phyloP scores from a whole-genome alignment of 2,113 vertebrate species.

The Atherinomorus stipes region DNA sequence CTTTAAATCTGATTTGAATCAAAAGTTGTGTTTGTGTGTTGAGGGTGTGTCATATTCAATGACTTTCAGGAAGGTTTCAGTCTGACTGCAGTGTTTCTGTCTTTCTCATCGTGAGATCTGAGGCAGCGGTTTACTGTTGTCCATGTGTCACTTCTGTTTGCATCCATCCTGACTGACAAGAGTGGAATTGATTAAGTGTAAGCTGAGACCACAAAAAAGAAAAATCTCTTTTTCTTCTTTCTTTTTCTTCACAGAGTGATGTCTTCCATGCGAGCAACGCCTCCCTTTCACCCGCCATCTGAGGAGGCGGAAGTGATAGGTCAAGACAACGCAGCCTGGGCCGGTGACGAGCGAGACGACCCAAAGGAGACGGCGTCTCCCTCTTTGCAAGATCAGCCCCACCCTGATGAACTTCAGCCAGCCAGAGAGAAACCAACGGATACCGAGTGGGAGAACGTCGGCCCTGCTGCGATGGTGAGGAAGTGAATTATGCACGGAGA shows the following conservation, averaged over 20 bases:
- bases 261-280: slow-evolving; percentile 95
- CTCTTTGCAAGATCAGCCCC: slow-evolving; percentile 85
- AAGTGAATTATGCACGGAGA: slow-evolving; percentile 16
- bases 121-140: not conserved
- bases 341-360: slow-evolving; percentile 86
- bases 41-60: not conserved
- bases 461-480: slow-evolving; percentile 91
- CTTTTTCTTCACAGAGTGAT: slow-evolving; percentile 87
- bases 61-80: slow-evolving; percentile 1
- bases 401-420: slow-evolving; percentile 86
- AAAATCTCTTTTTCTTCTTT: not conserved
- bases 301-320: slow-evolving; percentile 90
- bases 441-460: slow-evolving; percentile 89
- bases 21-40: not conserved
- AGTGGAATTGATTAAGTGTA: not conserved
- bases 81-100: not conserved
- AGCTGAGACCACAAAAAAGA: not conserved
- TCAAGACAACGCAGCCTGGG: slow-evolving; percentile 86
- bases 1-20: not conserved
- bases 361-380: slow-evolving; percentile 83
- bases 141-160: slow-evolving; percentile 4
- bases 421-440: slow-evolving; percentile 88
- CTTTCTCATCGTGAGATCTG: not conserved
- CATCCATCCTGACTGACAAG: not conserved
- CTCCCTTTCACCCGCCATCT: slow-evolving; percentile 89